These are phyloP conservation scores for Epirrhoe tristata DNA, from an alignment of 2,888 invertebrate species.

Conservation along the genomic window DNA sequence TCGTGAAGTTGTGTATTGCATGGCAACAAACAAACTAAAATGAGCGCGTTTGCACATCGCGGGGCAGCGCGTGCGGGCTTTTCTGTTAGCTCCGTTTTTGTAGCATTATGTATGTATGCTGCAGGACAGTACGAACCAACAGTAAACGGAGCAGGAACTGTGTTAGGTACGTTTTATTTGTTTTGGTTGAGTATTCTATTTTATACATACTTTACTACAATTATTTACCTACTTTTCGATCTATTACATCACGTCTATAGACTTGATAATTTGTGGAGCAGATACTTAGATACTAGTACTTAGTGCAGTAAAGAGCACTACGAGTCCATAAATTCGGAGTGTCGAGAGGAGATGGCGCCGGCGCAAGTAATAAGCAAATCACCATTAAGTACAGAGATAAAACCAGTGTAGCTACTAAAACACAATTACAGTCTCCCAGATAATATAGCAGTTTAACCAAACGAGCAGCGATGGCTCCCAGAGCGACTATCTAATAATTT, in stretches of 20 bases:
- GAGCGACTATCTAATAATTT: constrained; percentile 10
- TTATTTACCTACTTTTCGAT: too few relatives aligned
- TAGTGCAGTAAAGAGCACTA: constrained; percentile 4
- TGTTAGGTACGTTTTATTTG: too few relatives aligned
- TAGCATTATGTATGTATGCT: not conserved
- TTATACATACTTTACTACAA: too few relatives aligned
- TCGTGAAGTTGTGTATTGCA: not conserved
- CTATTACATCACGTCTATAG: too few relatives aligned
- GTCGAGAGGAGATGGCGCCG: not conserved
- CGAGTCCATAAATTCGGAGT: constrained; percentile 6
- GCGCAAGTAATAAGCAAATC: constrained; percentile 3
- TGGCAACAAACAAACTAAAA: constrained; percentile 3
- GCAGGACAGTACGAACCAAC: not conserved
- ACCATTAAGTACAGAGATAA: not conserved
- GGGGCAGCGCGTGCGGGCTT: not conserved
- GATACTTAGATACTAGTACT: not conserved
- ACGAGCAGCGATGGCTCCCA: constrained; percentile 8
- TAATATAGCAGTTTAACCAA: constrained; percentile 11
- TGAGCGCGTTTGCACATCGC: constrained; percentile 5
- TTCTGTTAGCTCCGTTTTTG: not conserved
- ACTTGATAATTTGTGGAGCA: too few relatives aligned
- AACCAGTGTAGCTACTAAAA: constrained; percentile 1
- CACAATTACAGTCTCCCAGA: constrained; percentile 11
- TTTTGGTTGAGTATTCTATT: too few relatives aligned
- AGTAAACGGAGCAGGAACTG: not conserved